Percentiles rank a stretch among this genome's conserved stretches.
Conservation (phyloP, 2,888 invertebrate species). For the Tryphoninae sp. region DNA sequence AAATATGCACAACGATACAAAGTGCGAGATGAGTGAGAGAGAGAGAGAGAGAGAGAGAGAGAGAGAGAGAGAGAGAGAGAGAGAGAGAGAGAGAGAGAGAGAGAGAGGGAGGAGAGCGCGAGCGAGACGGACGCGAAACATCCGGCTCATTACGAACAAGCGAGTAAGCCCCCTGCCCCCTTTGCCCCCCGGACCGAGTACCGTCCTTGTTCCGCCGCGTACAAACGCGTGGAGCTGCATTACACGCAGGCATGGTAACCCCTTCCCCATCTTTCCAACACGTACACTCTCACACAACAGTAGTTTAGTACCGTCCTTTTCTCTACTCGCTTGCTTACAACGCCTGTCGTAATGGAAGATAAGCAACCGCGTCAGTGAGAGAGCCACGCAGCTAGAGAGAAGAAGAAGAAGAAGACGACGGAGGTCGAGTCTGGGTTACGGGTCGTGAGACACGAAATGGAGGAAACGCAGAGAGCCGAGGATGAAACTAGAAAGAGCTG, state of each 20-base stretch:
- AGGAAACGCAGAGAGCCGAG: constrained; percentile 22
- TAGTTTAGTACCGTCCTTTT: constrained; percentile 2
- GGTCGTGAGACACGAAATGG: constrained; percentile 49
- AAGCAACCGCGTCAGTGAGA: constrained; percentile 52
- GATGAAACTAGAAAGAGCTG: constrained; percentile 1
- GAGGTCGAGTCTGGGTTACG: constrained; percentile 50
- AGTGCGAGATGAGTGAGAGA: neutral
- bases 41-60: constrained; percentile 14
- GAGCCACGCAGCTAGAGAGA: constrained; percentile 14
- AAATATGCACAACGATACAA: constrained; percentile 1
- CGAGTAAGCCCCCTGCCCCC: constrained; percentile 40
- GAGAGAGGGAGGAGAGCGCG: no score
- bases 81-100: no score
- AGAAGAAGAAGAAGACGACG: neutral
- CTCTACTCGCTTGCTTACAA: constrained; percentile 43
- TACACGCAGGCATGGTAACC: neutral
- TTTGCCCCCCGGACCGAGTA: neutral
- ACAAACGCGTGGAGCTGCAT: neutral
- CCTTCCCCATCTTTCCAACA: constrained; percentile 8
- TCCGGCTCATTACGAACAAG: constrained; percentile 58
- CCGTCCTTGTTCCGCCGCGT: constrained; percentile 8
- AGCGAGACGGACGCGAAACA: no score
- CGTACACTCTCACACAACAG: neutral
- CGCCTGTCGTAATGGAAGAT: constrained; percentile 55
- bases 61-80: no score